Evolutionary conservation across 2,113 vertebrate species (phyloP).

Genomic region (Patagioenas fasciata): DNA sequence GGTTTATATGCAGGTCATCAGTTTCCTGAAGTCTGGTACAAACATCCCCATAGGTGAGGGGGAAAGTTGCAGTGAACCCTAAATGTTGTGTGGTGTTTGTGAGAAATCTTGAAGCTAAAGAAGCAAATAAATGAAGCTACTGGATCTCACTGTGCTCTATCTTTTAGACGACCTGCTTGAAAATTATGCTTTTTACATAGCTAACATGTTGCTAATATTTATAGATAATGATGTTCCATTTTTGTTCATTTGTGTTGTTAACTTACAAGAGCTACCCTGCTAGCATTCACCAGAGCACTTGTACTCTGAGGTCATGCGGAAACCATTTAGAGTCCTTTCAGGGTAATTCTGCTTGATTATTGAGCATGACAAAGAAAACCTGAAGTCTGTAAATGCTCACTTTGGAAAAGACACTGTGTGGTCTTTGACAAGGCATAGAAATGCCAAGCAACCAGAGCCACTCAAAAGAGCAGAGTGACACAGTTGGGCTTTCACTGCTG

Average conservation of each 20-base stretch:
- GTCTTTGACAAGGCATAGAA: background rate
- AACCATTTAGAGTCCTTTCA: conserved; percentile 57
- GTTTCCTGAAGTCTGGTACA: background rate
- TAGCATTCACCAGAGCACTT: background rate
- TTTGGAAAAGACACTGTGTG: background rate
- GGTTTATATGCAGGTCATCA: background rate
- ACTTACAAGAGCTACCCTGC: background rate
- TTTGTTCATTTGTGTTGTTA: conserved; percentile 14
- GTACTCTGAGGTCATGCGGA: conserved; percentile 39
- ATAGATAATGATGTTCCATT: background rate
- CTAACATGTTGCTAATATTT: background rate
- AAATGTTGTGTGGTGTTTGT: background rate
- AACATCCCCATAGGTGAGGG: background rate
- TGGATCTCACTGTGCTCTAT: background rate
- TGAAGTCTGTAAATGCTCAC: background rate
- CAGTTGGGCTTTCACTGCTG: background rate
- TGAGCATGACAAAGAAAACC: background rate
- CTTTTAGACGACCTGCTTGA: background rate
- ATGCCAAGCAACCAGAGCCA: background rate
- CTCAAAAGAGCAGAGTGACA: background rate
- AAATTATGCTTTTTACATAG: background rate
- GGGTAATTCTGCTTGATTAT: conserved; percentile 43
- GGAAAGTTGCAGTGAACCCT: background rate
- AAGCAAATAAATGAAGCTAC: background rate
- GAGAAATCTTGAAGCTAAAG: background rate